phyloP scores from a whole-genome alignment of 1,140 invertebrate species.

The Ptiloglossa arizonensis region DNA sequence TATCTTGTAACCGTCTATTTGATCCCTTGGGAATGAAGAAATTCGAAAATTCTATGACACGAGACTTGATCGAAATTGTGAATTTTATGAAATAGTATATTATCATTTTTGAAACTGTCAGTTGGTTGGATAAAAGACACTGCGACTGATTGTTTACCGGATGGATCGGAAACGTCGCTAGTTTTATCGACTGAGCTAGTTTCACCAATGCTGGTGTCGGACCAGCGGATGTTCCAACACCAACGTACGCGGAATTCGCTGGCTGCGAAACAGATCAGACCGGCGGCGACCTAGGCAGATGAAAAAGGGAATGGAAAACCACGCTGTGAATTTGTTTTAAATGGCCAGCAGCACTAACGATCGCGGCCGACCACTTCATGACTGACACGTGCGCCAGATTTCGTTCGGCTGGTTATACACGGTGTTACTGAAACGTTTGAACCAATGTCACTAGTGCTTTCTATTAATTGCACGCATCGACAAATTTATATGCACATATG shows the following conservation, averaged over 20 bases:
- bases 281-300: conserved; percentile 9
- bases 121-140: not conserved
- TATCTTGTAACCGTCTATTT: too few species aligned
- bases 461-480: not conserved
- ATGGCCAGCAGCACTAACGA: conserved; percentile 28
- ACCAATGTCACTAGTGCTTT: not conserved
- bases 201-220: conserved; percentile 47
- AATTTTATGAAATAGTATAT: not conserved
- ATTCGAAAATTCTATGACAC: not conserved
- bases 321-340: conserved; percentile 46
- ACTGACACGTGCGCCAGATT: conserved; percentile 10
- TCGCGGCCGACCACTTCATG: not conserved
- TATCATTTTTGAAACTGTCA: conserved; percentile 6
- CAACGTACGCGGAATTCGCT: conserved; percentile 35
- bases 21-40: not conserved
- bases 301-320: conserved; percentile 17
- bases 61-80: not conserved
- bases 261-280: conserved; percentile 45
- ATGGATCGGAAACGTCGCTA: conserved; percentile 48
- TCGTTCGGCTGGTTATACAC: not conserved
- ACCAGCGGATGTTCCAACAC: conserved; percentile 40
- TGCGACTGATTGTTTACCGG: conserved; percentile 48
- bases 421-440: not conserved
- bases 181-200: conserved; percentile 53
- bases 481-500: too few species aligned